Evolutionary conservation across 2,113 vertebrate species (phyloP).

Genomic region (Mesembrinibis cayennensis): DNA sequence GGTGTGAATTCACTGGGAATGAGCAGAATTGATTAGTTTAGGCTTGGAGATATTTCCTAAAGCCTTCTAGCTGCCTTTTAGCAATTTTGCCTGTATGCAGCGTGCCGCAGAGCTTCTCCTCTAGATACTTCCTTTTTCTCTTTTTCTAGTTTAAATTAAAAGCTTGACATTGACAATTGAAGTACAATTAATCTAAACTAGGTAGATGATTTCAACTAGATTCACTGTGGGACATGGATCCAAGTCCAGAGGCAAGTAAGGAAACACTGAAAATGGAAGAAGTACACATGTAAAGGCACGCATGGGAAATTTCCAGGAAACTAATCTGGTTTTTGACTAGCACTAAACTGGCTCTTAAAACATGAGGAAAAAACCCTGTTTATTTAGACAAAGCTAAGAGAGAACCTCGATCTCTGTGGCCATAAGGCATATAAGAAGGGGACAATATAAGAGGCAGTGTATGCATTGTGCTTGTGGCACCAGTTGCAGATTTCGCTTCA

Average conservation of each 20-base stretch:
- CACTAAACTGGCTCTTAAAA: not conserved
- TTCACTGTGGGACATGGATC: not conserved
- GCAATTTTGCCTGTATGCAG: not conserved
- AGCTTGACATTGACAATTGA: not conserved
- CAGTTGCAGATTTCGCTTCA: not conserved
- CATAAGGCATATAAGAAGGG: not conserved
- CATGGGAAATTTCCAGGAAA: not conserved
- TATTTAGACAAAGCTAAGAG: not conserved
- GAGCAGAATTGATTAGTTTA: not conserved
- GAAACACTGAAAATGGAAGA: not conserved
- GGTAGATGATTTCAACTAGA: not conserved
- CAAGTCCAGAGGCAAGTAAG: not conserved
- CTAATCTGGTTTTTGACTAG: not conserved
- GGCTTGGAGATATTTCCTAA: not conserved
- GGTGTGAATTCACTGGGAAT: not conserved
- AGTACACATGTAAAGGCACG: not conserved
- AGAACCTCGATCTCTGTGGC: not conserved
- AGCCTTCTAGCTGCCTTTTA: not conserved
- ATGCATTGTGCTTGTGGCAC: not conserved
- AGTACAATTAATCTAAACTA: not conserved
- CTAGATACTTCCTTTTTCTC: not conserved
- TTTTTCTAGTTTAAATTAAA: not conserved
- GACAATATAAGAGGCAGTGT: not conserved
- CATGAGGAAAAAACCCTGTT: not conserved
- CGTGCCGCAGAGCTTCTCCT: not conserved